Base-by-base conservation (phyloP, 2,797 vertebrate genomes). In the Takifugu ocellatus region DNA sequence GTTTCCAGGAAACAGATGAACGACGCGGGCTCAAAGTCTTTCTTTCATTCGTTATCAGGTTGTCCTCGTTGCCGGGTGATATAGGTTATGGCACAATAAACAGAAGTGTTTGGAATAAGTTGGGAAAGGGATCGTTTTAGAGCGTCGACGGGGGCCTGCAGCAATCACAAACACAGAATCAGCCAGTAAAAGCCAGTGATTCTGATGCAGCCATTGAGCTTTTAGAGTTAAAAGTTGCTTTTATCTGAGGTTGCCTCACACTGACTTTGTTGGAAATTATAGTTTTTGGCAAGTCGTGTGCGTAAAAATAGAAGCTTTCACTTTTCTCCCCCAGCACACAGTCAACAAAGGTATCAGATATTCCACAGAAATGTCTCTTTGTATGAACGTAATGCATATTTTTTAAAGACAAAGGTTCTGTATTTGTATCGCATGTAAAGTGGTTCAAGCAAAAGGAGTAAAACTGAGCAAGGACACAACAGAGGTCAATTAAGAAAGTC, bases 21-120 rank as follows among this genome's bases (percentile, higher is more conserved):
- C 14, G 56, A 49, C 58, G 50, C 59, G 36, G 42, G 59, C 56
- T 52, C 21, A 5, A 72, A 51, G 46, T 48, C 17, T 42, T 57
- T 55, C 31, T 29, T 49, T n/a, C 29, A 25, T 29, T 46, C 44
- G 44, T n/a, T 21, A 8, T 48, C 29, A 0, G 59, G 70, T 75
- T 75, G 33, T 63, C 49, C 63, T 54, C 45, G 54, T 73, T 61
- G 51, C 62, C 26, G 45, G 51, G 63, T 73, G 75, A 85, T 78
- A 71, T 33, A 51, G n/a, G 21, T 29, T 77, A 84, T 64, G 64
- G 50, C 54, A 63, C 79, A 84, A 82, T 78, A 62, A 76, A 81
- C 77, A 58, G 72, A 79, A 75, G 59, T 58, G 61, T 61, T 79
- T 72, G 72, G 64, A 45, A 50, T 25, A 66, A 65, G 75, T 70